A percentile compares a stretch with the other conserved stretches of the same genome.
phyloP scores from a whole-genome alignment of 2,797 vertebrate genomes.

The Pseudochaenichthys georgianus region DNA sequence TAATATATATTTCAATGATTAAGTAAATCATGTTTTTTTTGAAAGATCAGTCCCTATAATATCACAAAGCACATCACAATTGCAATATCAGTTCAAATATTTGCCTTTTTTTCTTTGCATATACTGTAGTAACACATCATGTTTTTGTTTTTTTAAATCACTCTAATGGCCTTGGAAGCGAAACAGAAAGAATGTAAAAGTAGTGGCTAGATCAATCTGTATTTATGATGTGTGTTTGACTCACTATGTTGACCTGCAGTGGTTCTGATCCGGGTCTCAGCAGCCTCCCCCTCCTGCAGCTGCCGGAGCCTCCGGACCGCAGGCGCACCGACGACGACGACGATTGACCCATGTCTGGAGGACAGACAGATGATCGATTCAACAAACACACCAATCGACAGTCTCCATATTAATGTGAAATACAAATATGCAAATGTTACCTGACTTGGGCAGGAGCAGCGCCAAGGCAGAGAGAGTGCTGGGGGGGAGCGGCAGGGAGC shows the following conservation, averaged over 20 bases:
- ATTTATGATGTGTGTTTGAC: slow-evolving; percentile 52
- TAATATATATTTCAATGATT: no score
- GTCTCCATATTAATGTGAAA: slow-evolving; percentile 9
- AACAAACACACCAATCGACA: slow-evolving; percentile 8
- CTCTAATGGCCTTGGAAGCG: background rate
- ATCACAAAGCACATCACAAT: no score
- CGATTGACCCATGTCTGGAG: slow-evolving; percentile 80
- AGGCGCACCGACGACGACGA: slow-evolving; percentile 85
- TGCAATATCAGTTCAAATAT: no score
- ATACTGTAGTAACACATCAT: background rate
- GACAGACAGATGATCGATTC: slow-evolving; percentile 21
- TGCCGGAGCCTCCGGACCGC: slow-evolving; percentile 77
- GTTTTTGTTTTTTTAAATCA: background rate
- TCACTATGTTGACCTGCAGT: slow-evolving; percentile 90
- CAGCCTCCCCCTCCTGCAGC: slow-evolving; percentile 87
- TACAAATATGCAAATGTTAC: slow-evolving; percentile 57
- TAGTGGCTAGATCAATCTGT: slow-evolving; percentile 11
- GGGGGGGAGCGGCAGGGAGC: slow-evolving; percentile 88
- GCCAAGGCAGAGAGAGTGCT: slow-evolving; percentile 85
- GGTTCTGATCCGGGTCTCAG: slow-evolving; percentile 90
- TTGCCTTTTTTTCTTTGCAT: background rate
- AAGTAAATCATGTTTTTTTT: no score
- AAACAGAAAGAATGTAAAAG: slow-evolving; percentile 11
- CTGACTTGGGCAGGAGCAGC: slow-evolving; percentile 78
- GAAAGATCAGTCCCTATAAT: no score